phyloP scores from a whole-genome alignment of 2,113 vertebrate genomes.

The Phaethornis superciliosus region DNA sequence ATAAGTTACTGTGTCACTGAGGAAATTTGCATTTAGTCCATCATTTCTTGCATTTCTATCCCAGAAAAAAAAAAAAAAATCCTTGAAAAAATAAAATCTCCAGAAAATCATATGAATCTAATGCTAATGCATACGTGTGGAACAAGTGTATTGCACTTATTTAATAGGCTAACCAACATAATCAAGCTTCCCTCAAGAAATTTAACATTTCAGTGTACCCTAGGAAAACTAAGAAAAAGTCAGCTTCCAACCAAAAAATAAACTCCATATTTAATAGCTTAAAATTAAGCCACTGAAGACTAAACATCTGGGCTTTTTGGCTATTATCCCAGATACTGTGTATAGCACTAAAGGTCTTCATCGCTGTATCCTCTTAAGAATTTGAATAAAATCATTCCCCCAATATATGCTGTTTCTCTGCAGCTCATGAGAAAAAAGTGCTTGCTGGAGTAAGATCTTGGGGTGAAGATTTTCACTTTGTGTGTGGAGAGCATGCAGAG shows the following conservation, averaged over 20 bases:
- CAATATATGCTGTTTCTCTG: background rate
- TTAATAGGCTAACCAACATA: background rate
- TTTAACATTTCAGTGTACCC: background rate
- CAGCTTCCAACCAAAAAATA: slow-evolving; percentile 42
- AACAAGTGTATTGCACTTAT: background rate
- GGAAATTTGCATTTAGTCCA: background rate
- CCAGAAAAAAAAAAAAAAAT: background rate
- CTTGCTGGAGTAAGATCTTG: background rate
- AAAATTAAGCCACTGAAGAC: slow-evolving; percentile 33
- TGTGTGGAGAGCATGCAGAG: background rate
- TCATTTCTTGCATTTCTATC: background rate
- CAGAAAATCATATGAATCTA: background rate
- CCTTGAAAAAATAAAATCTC: background rate
- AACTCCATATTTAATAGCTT: slow-evolving; percentile 32
- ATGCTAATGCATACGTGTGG: background rate
- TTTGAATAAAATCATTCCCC: background rate
- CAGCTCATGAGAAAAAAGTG: background rate
- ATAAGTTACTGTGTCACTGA: background rate
- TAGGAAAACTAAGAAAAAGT: slow-evolving; percentile 11
- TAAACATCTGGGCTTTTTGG: slow-evolving; percentile 47
- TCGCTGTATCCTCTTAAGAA: background rate
- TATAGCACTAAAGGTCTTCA: background rate
- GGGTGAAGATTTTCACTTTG: background rate
- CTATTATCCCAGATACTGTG: slow-evolving; percentile 5
- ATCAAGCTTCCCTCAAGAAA: background rate